Percentiles rank a stretch among this genome's conserved stretches.
Evolutionary conservation across 2,888 invertebrate species (phyloP).

Genomic region (Pseudococcus viburni): DNA sequence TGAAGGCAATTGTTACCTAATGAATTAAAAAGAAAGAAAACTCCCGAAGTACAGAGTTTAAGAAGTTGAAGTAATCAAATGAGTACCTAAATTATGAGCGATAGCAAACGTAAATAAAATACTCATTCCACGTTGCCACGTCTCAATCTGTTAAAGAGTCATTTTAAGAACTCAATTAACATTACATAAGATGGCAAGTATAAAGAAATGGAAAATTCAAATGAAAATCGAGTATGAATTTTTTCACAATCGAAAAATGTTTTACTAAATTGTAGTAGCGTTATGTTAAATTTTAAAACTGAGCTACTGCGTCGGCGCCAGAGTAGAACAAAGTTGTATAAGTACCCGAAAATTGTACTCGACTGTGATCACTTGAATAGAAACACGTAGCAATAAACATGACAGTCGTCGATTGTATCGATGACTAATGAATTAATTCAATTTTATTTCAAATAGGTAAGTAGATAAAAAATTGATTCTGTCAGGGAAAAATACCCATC

Average conservation of each 20-base stretch:
- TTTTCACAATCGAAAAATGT: neutral
- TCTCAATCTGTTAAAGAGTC: slow-evolving; percentile 42
- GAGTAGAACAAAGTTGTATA: neutral
- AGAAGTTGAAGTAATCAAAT: slow-evolving; percentile 56
- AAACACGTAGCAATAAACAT: neutral
- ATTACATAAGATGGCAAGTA: neutral
- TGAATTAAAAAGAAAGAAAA: slow-evolving; percentile 61
- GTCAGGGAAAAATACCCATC: neutral
- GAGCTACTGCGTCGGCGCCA: neutral
- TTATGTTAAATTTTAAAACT: neutral
- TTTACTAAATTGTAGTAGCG: too few species aligned
- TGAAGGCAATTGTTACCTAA: slow-evolving; percentile 38
- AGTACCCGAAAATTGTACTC: slow-evolving; percentile 1
- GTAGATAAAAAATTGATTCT: neutral
- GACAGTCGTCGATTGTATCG: neutral
- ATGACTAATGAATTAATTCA: slow-evolving; percentile 5
- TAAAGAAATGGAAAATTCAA: neutral
- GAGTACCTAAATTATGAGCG: slow-evolving; percentile 53
- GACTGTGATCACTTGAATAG: neutral
- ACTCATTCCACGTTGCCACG: slow-evolving; percentile 47
- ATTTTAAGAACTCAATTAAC: neutral
- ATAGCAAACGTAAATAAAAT: slow-evolving; percentile 59
- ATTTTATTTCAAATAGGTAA: neutral
- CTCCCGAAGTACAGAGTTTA: slow-evolving; percentile 26
- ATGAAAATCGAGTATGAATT: neutral